Evolutionary conservation across 2,113 vertebrate genomes (phyloP).

Genomic region (Chloropsis hardwickii): DNA sequence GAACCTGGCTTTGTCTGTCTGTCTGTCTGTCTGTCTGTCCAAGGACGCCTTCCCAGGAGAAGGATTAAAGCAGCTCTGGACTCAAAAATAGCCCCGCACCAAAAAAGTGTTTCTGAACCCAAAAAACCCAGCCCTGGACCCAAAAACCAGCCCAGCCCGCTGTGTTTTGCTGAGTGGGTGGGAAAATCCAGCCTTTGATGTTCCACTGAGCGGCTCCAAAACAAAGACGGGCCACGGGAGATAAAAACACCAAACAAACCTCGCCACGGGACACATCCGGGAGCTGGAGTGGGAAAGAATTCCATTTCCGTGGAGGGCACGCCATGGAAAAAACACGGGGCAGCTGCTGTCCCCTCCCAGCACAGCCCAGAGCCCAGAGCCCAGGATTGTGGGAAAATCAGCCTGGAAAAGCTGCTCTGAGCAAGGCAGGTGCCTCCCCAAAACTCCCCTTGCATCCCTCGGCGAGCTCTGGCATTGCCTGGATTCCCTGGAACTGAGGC

Average conservation of each 20-base stretch:
- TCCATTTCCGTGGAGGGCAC: neutral
- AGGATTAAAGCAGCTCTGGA: neutral
- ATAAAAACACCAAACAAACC: constrained; percentile 12
- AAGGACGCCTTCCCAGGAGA: too few species aligned
- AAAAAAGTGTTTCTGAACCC: too few species aligned
- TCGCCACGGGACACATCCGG: constrained; percentile 21
- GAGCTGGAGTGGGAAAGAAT: neutral
- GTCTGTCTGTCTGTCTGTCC: neutral
- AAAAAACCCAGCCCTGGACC: neutral
- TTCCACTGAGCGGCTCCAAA: neutral
- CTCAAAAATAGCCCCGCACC: neutral
- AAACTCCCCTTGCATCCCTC: fast-evolving
- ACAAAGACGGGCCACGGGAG: constrained; percentile 12
- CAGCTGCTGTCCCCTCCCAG: constrained; percentile 9
- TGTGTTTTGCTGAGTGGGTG: neutral
- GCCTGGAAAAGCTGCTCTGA: neutral
- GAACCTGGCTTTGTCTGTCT: neutral
- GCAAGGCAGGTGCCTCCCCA: neutral
- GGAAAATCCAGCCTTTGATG: constrained; percentile 38
- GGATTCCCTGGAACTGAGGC: neutral
- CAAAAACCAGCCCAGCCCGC: neutral
- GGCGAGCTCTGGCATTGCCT: neutral
- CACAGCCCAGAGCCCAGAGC: neutral
- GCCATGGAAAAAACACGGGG: neutral
- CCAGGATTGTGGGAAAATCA: neutral